phyloP scores from a whole-genome alignment of 2,888 invertebrate species.

The Sympetrum striolatum region DNA sequence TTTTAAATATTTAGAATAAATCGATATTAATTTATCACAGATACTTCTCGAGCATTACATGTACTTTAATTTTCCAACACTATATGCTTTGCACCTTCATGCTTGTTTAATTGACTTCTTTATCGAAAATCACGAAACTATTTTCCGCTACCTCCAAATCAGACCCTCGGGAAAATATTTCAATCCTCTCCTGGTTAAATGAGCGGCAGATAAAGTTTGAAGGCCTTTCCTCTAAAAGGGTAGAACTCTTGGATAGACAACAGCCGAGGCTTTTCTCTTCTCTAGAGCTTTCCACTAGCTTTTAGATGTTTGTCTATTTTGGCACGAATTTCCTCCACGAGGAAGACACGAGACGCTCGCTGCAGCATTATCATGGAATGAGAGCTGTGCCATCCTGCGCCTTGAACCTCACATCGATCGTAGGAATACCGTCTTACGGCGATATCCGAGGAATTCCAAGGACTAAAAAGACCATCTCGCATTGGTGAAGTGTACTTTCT shows the following conservation, averaged over 20 bases:
- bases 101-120: no score
- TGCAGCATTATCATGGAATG: background rate
- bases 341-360: background rate
- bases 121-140: no score
- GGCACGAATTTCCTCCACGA: background rate
- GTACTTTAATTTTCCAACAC: no score
- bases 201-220: background rate
- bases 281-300: background rate
- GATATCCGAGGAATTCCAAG: background rate
- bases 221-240: background rate
- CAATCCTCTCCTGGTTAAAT: no score
- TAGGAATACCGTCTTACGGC: background rate
- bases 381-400: slow-evolving; percentile 32
- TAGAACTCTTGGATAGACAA: background rate
- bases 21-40: no score
- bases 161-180: no score
- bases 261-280: background rate
- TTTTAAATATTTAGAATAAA: no score
- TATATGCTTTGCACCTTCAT: no score
- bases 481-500: background rate
- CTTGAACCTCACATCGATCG: background rate
- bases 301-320: background rate
- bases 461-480: background rate
- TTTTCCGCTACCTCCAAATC: no score
- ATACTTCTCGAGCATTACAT: no score